These are phyloP conservation scores for Zaprionus inermis DNA, from an alignment of 1,140 invertebrate species.

Conservation along the genomic window DNA sequence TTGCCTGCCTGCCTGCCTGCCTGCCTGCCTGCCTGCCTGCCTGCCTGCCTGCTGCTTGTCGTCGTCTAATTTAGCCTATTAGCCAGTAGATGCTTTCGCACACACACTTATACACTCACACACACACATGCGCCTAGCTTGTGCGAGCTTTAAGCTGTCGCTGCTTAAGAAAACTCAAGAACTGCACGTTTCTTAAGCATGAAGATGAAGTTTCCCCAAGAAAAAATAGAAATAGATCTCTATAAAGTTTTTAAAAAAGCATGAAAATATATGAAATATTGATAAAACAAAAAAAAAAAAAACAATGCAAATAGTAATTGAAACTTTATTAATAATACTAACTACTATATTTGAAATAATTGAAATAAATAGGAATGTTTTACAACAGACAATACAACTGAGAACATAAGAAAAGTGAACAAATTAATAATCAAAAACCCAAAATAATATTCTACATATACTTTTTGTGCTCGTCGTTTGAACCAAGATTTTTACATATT, in stretches of 20 bases:
- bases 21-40: neutral
- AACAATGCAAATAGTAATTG: too few relatives aligned
- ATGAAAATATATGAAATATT: too few relatives aligned
- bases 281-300: too few relatives aligned
- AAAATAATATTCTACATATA: constrained; percentile 15
- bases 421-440: too few relatives aligned
- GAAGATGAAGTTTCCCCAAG: neutral
- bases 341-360: too few relatives aligned
- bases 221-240: neutral
- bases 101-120: constrained; percentile 38
- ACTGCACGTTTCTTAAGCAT: neutral
- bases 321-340: too few relatives aligned
- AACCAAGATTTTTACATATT: constrained; percentile 46
- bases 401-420: neutral
- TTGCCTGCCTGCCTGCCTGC: constrained; percentile 7
- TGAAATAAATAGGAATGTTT: too few relatives aligned
- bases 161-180: constrained; percentile 9
- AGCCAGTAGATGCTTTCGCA: constrained; percentile 72
- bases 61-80: constrained; percentile 75
- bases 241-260: neutral
- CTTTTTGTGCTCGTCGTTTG: constrained; percentile 66
- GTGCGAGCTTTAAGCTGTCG: constrained; percentile 27
- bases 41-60: constrained; percentile 16
- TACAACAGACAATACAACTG: too few relatives aligned
- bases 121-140: constrained; percentile 7